Evolutionary conservation across 2,797 vertebrate species (phyloP).

Genomic region (Enoplosus armatus): DNA sequence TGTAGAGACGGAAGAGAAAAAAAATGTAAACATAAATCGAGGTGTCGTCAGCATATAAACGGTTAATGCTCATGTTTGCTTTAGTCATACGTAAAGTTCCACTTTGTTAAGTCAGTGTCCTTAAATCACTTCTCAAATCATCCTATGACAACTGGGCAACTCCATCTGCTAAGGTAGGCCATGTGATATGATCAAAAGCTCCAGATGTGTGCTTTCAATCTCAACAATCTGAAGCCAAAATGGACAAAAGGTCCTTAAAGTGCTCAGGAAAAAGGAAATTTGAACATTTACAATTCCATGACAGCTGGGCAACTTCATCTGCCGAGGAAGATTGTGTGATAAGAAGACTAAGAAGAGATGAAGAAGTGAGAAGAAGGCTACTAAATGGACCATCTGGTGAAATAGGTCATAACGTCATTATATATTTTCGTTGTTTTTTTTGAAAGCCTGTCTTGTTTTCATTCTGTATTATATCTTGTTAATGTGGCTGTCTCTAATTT

Average conservation of each 20-base stretch:
- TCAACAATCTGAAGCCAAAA: no score
- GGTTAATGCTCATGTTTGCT: not conserved
- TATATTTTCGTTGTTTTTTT: no score
- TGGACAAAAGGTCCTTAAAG: no score
- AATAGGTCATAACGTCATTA: not conserved
- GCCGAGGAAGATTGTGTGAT: not conserved
- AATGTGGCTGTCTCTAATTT: not conserved
- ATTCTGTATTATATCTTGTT: constrained; percentile 7
- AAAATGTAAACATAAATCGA: not conserved
- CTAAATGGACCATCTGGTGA: not conserved
- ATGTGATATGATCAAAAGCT: not conserved
- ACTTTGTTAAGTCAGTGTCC: not conserved
- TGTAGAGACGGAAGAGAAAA: constrained; percentile 72
- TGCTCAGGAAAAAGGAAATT: not conserved
- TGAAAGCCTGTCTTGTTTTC: not conserved
- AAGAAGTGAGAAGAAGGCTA: no score
- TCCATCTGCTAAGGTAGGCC: not conserved
- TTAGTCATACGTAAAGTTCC: not conserved
- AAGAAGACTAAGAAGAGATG: no score
- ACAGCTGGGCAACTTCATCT: not conserved
- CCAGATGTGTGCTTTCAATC: no score
- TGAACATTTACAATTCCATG: not conserved
- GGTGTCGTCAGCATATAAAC: not conserved
- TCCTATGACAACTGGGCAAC: not conserved
- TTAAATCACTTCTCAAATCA: not conserved